A percentile compares a stretch with the other conserved stretches of the same genome.
Conservation (phyloP, 2,888 invertebrate species). For the Lagria hirta region DNA sequence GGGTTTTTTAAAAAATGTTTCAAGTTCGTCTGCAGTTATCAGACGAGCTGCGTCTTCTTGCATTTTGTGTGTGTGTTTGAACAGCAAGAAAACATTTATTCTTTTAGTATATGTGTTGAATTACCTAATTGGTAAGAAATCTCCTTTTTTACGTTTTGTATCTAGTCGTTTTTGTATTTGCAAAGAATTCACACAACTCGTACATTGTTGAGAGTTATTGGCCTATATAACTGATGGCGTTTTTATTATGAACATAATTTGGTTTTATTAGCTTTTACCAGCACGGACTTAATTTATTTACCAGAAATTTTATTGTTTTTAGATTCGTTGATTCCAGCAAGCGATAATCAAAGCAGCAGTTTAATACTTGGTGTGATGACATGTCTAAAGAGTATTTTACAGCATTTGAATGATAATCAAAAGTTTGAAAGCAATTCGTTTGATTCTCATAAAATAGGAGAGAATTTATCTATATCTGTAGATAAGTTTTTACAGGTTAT, state of each 20-base stretch:
- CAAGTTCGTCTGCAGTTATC: constrained; percentile 68
- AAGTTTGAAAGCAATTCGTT: constrained; percentile 22
- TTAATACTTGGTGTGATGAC: constrained; percentile 67
- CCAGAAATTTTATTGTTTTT: too few relatives aligned
- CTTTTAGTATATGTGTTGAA: constrained; percentile 70
- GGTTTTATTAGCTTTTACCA: too few relatives aligned
- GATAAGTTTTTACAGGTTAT: constrained; percentile 43
- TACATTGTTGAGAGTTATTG: not conserved
- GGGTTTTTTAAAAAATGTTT: constrained; percentile 67
- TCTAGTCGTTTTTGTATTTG: too few relatives aligned
- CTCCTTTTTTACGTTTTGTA: too few relatives aligned
- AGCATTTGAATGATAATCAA: constrained; percentile 53
- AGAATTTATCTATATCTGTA: constrained; percentile 33
- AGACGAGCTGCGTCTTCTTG: constrained; percentile 80
- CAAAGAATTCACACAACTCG: too few relatives aligned
- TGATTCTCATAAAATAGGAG: constrained; percentile 4
- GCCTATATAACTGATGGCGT: not conserved
- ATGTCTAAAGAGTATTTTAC: constrained; percentile 65
- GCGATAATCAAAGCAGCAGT: constrained; percentile 52
- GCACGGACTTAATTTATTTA: too few relatives aligned
- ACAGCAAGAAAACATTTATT: constrained; percentile 70
- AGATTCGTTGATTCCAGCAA: constrained; percentile 49
- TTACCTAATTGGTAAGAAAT: constrained; percentile 59
- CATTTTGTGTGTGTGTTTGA: constrained; percentile 76
- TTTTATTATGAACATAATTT: too few relatives aligned